Base-by-base conservation (phyloP, 1,140 invertebrate species). In the Druon quercuslanigerum region DNA sequence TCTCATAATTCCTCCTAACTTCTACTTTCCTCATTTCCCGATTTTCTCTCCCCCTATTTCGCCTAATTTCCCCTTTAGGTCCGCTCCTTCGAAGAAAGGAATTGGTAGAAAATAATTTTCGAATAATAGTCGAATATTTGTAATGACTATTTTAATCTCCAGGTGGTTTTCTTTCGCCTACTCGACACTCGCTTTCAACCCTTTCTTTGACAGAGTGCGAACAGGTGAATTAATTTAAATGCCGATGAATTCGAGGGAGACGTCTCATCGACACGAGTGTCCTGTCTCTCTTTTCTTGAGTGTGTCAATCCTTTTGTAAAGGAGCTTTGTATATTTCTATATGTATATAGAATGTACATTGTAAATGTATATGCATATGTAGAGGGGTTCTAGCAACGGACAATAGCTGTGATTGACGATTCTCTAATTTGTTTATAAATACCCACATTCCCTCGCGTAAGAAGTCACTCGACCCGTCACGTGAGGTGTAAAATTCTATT, bases 181-280 rank as follows among this genome's bases (percentile, higher is more conserved):
- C 14, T 72, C 70, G 78, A 82, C 74, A 76, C 72, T 78, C 77
- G 75, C 73, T 78, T 71, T 76, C 51, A 51, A 52, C 50, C 19
- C 66, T 52, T 73, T 73, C 72, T 73, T 52, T 73, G 17, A 20
- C 5, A 33, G 72, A 33, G 50, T 51, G 13, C n/a, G 56, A 76
- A 81, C 74, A 77, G 77, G 72, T 85, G 85, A 85, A 83, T 83
- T 75, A 78, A 85, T 84, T 86, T 80, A 84, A 86, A 84, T 83
- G 79, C 77, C 82, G 76, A 82, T 82, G 81, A 79, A 81, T 74
- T 72, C 78, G 73, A 86, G 76, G 79, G 81, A 83, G 80, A 82
- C 79, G 78, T 74, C 71, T 82, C 78, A 83, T 85, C 79, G 85
- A 83, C 82, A 78, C 72, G 79, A 79, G 79, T 80, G 75, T 77